Percentiles rank a stretch among this genome's conserved stretches.
These are phyloP conservation scores for Siniperca knerii DNA, from an alignment of 2,113 vertebrate species.

Conservation along the genomic window DNA sequence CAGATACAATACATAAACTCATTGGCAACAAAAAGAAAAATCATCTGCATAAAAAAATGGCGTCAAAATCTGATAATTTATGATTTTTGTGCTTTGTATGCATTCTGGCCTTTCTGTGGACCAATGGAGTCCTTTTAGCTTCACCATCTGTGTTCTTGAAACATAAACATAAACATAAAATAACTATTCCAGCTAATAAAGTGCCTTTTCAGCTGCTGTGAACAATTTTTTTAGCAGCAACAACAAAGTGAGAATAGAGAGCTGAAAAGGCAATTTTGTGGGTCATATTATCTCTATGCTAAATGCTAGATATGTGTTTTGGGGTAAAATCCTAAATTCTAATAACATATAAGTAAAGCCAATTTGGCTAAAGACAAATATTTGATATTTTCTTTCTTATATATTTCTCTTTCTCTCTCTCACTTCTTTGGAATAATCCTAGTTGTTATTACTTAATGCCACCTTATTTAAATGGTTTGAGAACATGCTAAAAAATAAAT, in stretches of 20 bases:
- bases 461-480: slow-evolving; percentile 16
- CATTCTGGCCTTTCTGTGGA: slow-evolving; percentile 7
- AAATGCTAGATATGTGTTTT: slow-evolving; percentile 29
- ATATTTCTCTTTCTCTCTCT: background rate
- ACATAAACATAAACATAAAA: slow-evolving; percentile 1
- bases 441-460: slow-evolving; percentile 11
- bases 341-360: background rate
- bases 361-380: slow-evolving; percentile 5
- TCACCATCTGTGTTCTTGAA: slow-evolving; percentile 5
- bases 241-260: slow-evolving; percentile 12
- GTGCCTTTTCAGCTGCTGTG: slow-evolving; percentile 6
- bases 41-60: background rate
- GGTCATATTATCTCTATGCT: slow-evolving; percentile 3
- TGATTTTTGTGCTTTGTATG: slow-evolving; percentile 63
- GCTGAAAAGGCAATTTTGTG: background rate
- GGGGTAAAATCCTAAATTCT: slow-evolving; percentile 5
- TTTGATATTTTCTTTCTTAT: slow-evolving; percentile 4
- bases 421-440: slow-evolving; percentile 44
- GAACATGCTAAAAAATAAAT: slow-evolving; percentile 50
- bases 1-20: slow-evolving; percentile 12
- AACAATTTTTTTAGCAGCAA: background rate
- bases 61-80: slow-evolving; percentile 22
- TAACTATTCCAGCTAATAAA: slow-evolving; percentile 23
- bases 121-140: background rate
- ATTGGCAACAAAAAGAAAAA: background rate